Evolutionary conservation across 2,888 invertebrate species (phyloP).

Genomic region (Octodonta nipae): DNA sequence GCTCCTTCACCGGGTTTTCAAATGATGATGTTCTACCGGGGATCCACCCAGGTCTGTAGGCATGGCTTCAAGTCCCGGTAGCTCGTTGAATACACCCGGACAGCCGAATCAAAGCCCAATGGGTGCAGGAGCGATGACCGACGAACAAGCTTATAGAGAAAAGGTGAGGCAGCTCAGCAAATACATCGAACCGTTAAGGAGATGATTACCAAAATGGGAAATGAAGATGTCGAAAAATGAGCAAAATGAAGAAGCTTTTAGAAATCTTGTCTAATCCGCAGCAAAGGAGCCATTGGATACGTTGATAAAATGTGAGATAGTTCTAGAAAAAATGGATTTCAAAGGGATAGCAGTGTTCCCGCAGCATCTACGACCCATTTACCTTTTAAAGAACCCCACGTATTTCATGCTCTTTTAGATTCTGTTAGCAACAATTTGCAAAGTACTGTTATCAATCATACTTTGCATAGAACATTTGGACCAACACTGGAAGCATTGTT

Average conservation of each 20-base stretch:
- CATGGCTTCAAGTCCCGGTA: constrained; percentile 69
- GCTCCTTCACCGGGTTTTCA: constrained; percentile 55
- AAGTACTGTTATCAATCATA: constrained; percentile 80
- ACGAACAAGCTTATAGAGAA: constrained; percentile 84
- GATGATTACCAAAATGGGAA: constrained; percentile 79
- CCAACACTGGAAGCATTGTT: constrained; percentile 78
- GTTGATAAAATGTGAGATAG: constrained; percentile 83
- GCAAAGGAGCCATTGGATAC: constrained; percentile 79
- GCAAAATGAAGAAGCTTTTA: constrained; percentile 86
- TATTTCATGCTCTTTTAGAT: constrained; percentile 74
- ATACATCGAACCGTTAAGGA: constrained; percentile 81
- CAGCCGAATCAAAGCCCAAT: constrained; percentile 38
- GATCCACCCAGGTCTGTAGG: constrained; percentile 46
- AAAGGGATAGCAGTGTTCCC: constrained; percentile 48
- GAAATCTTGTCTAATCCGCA: constrained; percentile 83
- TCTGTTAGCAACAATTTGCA: constrained; percentile 68
- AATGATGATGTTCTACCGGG: constrained; percentile 44
- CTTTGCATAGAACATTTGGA: constrained; percentile 81
- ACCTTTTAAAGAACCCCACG: constrained; percentile 52
- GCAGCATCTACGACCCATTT: constrained; percentile 34
- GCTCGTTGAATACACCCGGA: constrained; percentile 67
- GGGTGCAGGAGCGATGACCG: constrained; percentile 54
- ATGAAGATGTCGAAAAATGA: constrained; percentile 78
- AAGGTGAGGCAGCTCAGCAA: constrained; percentile 86
- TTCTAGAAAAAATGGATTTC: constrained; percentile 74